Evolutionary conservation across 2,113 vertebrate species (phyloP), one percentile per base, ranked within the genome.

Genomic region (Siphamia tubifer): DNA sequence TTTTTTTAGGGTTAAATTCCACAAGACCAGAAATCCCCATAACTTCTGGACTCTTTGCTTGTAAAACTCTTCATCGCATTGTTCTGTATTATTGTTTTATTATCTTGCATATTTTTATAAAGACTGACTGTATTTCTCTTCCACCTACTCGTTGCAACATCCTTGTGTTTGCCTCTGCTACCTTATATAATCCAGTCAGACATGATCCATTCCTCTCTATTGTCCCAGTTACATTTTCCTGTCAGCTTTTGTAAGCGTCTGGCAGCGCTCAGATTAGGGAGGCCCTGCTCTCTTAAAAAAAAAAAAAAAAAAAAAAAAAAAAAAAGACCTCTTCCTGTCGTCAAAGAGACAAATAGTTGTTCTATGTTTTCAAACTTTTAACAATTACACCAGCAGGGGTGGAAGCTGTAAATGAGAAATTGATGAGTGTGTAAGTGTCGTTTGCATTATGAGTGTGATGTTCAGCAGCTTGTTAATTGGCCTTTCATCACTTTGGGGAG

Each of bases 401-500:
- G 66, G 34, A 68, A 61, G 27, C 51, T 42, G 53, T 10, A 43
- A 88, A 88, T 49, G 66, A 80, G 65, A 49, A 72, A 76, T 45
- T 53, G 75, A 82, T 74, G 81, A 81, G 56, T 19, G 72, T 6
- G 13, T 24, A 19, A 13, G 44, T 40, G 55, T 23, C 10, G 1
- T 36, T 15, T 8, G 28, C 53, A 49, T 58, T 70, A 34, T 60
- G 43, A 70, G 63, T 8, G 4, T 43, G 79, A 83, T 68, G 30
- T 44, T 54, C 45, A 2, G 71, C 73, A 57, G 66, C 55, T 53
- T 73, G 67, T 79, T 86, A 85, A 89, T 68, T 71, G 55, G 35
- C 25, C 56, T 82, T 60, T 84, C 69, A 86, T 81, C 70, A 40
- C 42, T 8, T 54, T 4, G 1, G 27, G 55, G 54, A 63, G 72